Base-by-base conservation (phyloP, 2,888 invertebrate genomes). In the Epinotia nisella region DNA sequence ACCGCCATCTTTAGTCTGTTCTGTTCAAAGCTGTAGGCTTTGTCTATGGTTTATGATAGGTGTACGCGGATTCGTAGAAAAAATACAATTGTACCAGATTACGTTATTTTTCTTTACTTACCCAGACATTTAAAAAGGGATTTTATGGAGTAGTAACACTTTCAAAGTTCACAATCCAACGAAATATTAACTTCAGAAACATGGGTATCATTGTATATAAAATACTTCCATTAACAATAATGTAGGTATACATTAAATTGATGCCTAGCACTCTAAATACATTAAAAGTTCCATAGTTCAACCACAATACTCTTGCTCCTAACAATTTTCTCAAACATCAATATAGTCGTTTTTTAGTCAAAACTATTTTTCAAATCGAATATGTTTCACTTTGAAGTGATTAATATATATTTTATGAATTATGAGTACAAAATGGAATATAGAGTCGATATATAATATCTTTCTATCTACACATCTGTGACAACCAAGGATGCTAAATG, bases 311-410 rank as follows among this genome's bases (percentile, higher is more conserved):
- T 71, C 41, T 71, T 66, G 49, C 49, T 49, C 66, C 71, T 55
- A 71, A 71, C 60, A 71, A 56, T 45, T 71, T 65, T 35, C 55
- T 72, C 56, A 68, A 72, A 67, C 72, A 67, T 41, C 67, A 56
- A 72, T 72, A 72, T 67, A 72, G 60, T 58, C 39, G 59, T 58
- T 62, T 72, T 71, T 66, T 72, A 67, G 24, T 67, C 72, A 61
- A 68, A 68, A 61, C 55, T 67, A 67, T 72, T 72, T 56, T 61
- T 67, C 61, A 56, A 55, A 21, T 56, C 24, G 60, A 61, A 72
- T 72, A 67, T 67, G 53, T 67, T 59, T 51, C 61, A 60, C 55
- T 56, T 61, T 7, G 24, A 61, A 24, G 72, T 62, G 67, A 67
- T 21, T 65, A 60, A 13, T 17, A 35, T 66, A 66, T 66, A 65